A percentile compares a stretch with the other conserved stretches of the same genome.
Conservation (phyloP, 2,888 invertebrate genomes). For the Harpalus rubripes region DNA sequence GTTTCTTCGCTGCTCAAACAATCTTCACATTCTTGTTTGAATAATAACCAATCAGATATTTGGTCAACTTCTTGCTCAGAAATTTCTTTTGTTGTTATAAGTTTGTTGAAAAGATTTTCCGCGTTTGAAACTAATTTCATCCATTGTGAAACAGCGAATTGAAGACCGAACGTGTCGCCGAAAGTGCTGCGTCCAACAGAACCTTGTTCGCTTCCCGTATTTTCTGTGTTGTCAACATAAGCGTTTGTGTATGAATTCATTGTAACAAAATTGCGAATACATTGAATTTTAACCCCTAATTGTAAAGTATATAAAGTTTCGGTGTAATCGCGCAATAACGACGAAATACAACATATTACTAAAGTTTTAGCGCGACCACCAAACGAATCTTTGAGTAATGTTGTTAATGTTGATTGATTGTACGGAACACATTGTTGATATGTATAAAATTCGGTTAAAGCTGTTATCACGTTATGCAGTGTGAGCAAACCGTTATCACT, state of each 20-base stretch:
- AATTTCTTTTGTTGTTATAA: slow-evolving; percentile 85
- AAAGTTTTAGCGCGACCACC: slow-evolving; percentile 88
- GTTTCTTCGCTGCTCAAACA: slow-evolving; percentile 83
- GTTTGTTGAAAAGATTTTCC: slow-evolving; percentile 89
- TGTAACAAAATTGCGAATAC: slow-evolving; percentile 85
- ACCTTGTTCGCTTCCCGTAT: slow-evolving; percentile 65
- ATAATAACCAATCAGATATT: slow-evolving; percentile 89
- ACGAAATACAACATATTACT: slow-evolving; percentile 86
- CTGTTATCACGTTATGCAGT: slow-evolving; percentile 83
- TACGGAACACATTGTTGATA: slow-evolving; percentile 76
- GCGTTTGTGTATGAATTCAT: slow-evolving; percentile 81
- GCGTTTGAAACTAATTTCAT: slow-evolving; percentile 91
- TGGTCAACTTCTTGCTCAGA: slow-evolving; percentile 87
- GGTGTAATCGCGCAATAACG: slow-evolving; percentile 83
- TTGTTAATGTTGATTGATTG: slow-evolving; percentile 85
- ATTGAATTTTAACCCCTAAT: slow-evolving; percentile 83
- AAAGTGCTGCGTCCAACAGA: slow-evolving; percentile 68
- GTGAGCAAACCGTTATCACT: slow-evolving; percentile 83
- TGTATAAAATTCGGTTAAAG: slow-evolving; percentile 78
- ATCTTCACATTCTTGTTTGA: slow-evolving; percentile 93
- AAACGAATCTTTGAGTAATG: slow-evolving; percentile 86
- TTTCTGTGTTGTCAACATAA: slow-evolving; percentile 60
- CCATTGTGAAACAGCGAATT: slow-evolving; percentile 91
- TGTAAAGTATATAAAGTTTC: slow-evolving; percentile 86
- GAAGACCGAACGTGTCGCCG: slow-evolving; percentile 83